Percentiles rank a stretch among this genome's conserved stretches.
Conservation (phyloP, 2,888 invertebrate genomes). For the Pherbina coryleti region DNA sequence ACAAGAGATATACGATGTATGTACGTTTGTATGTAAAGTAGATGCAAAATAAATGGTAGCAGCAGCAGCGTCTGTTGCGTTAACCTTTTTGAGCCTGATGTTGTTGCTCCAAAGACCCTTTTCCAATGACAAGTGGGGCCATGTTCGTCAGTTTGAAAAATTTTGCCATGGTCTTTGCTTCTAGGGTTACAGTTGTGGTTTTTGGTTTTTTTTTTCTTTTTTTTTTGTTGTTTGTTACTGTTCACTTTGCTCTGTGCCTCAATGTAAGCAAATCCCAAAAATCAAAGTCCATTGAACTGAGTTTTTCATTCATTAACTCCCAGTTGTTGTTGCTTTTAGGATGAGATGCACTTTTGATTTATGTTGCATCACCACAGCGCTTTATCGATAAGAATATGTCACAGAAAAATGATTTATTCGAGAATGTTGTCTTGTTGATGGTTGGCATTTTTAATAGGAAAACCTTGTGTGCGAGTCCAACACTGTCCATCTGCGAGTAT, state of each 20-base stretch:
- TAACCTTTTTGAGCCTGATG: no score
- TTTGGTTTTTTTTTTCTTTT: no score
- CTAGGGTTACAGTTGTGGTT: no score
- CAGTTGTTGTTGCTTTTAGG: neutral
- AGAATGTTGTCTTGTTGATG: neutral
- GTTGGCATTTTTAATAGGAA: neutral
- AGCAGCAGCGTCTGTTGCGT: neutral
- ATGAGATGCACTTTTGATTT: neutral
- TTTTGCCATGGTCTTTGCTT: no score
- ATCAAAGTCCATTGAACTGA: neutral
- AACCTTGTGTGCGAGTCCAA: neutral
- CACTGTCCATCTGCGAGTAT: neutral
- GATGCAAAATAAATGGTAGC: neutral
- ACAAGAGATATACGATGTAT: no score
- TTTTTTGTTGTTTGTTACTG: neutral
- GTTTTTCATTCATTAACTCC: neutral
- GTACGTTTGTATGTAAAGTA: neutral
- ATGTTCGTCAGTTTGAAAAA: no score
- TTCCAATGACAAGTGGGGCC: no score
- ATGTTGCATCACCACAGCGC: neutral
- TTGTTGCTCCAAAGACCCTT: no score
- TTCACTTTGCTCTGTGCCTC: neutral
- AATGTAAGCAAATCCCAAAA: neutral
- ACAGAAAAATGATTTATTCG: slow-evolving; percentile 9
- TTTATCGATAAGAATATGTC: slow-evolving; percentile 11